phyloP scores from a whole-genome alignment of 2,113 vertebrate genomes.

The Pseudonaja textilis region DNA sequence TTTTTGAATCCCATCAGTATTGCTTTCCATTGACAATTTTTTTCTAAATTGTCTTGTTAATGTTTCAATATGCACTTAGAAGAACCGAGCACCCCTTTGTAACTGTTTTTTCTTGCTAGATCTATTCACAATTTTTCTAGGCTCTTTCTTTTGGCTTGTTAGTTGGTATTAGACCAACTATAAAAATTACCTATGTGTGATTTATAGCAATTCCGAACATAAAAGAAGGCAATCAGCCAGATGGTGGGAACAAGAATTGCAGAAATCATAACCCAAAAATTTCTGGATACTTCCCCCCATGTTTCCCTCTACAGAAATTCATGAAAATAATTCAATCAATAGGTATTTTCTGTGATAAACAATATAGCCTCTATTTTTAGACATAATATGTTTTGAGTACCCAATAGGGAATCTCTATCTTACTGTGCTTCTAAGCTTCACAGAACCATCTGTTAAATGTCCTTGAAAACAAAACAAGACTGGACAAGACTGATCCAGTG shows the following conservation, averaged over 20 bases:
- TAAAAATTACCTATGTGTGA: not conserved
- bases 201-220: not conserved
- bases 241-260: not conserved
- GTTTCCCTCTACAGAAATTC: not conserved
- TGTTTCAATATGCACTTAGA: not conserved
- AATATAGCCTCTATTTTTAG: not conserved
- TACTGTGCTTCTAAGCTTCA: not conserved
- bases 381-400: not conserved
- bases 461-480: not conserved
- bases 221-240: not conserved
- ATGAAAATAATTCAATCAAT: not conserved
- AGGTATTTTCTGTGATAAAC: not conserved
- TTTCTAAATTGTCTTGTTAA: not conserved
- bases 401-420: not conserved
- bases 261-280: not conserved
- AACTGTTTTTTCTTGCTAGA: not conserved
- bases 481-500: not conserved
- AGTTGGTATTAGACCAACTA: not conserved
- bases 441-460: not conserved
- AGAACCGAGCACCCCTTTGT: not conserved
- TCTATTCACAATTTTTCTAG: not conserved
- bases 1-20: not conserved
- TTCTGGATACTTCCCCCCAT: not conserved
- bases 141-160: not conserved
- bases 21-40: not conserved